Evolutionary conservation across 23 tunicate genomes (phyloP).

Genomic region (Trididemnum nubilum): DNA sequence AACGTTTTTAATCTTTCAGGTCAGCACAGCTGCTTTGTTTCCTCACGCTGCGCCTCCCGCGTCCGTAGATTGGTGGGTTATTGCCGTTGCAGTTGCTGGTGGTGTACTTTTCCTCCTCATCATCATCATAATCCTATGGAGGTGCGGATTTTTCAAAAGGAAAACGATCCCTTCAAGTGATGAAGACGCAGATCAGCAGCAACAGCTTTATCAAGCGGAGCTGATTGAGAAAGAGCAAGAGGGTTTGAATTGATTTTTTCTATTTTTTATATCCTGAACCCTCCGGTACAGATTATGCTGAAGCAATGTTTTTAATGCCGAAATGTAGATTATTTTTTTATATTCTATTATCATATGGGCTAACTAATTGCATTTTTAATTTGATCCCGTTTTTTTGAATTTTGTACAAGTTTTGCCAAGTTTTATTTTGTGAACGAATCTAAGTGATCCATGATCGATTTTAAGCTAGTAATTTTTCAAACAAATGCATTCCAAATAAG

Average conservation of each 20-base stretch:
- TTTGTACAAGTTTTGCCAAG: too few species aligned
- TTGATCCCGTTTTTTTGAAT: too few species aligned
- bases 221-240: not conserved
- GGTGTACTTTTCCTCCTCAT: constrained; percentile 73
- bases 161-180: constrained; percentile 30
- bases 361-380: too few species aligned
- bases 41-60: constrained; percentile 17
- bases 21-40: constrained; percentile 49
- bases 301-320: too few species aligned
- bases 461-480: too few species aligned
- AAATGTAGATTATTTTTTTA: too few species aligned
- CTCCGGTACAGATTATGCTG: too few species aligned
- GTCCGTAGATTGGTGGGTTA: constrained; percentile 72
- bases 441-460: too few species aligned
- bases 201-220: constrained; percentile 18
- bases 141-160: constrained; percentile 90
- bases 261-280: too few species aligned
- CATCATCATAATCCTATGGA: constrained; percentile 70
- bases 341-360: too few species aligned
- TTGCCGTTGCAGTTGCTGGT: constrained; percentile 66
- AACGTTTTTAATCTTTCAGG: constrained; percentile 27
- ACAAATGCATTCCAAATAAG: too few species aligned
- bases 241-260: not conserved
- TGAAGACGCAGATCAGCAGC: constrained; percentile 40
- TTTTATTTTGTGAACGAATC: too few species aligned